Percentiles rank a stretch among this genome's conserved stretches.
Conservation (phyloP, 2,888 invertebrate species). For the Lasius platythorax region DNA sequence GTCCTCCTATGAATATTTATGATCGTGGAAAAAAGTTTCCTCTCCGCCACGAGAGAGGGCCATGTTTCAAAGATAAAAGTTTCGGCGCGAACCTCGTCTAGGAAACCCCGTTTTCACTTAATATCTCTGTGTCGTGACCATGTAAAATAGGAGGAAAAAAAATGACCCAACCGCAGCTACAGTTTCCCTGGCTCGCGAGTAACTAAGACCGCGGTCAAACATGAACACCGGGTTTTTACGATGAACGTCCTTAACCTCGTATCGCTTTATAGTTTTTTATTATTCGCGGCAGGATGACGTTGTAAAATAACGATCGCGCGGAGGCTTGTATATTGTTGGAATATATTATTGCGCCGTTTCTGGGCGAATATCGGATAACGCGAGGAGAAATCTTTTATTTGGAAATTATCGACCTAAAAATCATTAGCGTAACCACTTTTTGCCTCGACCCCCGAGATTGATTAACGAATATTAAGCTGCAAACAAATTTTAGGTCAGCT, state of each 20-base stretch:
- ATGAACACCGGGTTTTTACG: not conserved
- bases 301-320: not conserved
- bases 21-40: slow-evolving; percentile 9
- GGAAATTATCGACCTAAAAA: not conserved
- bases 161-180: not conserved
- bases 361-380: not conserved
- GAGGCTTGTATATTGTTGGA: not conserved
- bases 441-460: not conserved
- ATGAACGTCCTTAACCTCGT: not conserved
- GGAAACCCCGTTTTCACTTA: slow-evolving; percentile 13
- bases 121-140: slow-evolving; percentile 6
- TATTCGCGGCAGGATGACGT: not conserved
- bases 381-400: not conserved
- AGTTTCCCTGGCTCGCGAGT: not conserved
- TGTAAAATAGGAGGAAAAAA: not conserved
- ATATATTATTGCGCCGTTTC: not conserved
- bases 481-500: not conserved
- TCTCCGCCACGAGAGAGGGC: not conserved
- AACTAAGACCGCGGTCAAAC: not conserved
- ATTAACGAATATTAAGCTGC: not conserved
- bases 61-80: slow-evolving; percentile 25
- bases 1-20: slow-evolving; percentile 45
- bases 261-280: not conserved
- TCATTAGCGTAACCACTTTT: not conserved
- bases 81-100: slow-evolving; percentile 5